Evolutionary conservation across 2,113 vertebrate species (phyloP), one percentile per base, ranked within the genome.

Genomic region (Percopsis transmontana): DNA sequence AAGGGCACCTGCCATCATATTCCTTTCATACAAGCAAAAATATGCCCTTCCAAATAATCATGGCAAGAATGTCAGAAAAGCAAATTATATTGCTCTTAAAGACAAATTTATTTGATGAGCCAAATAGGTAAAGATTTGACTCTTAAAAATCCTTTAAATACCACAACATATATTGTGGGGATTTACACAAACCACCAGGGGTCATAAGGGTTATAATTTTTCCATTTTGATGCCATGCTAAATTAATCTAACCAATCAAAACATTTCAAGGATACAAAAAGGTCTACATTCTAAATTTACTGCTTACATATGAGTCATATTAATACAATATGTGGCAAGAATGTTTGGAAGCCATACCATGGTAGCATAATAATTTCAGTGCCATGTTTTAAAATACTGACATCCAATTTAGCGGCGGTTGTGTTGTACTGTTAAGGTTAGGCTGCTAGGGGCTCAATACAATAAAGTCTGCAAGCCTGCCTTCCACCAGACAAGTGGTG

Each of bases 231-330:
- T 50, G 48, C 48, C 57, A 52, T 59, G 48, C 54, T 39, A n/a
- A 47, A 60, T 45, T 15, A 13, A 40, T 67, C 19, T 59, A 79
- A 79, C 68, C 66, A 76, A 50, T 20, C 42, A n/a, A 40, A 9
- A 10, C 40, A 47, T 66, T 72, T 64, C 14, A 66, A 27, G 59
- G 51, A 68, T 57, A 38, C 39, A 47, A 61, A 64, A 67, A 24
- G 16, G 10, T 0, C 14, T 6, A 18, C 39, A 54, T n/a, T 19
- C 40, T 18, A 56, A 67, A 50, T 40, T 66, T 18, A 51, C 38
- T 72, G 79, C 72, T 80, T 79, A 65, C 24, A 62, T 20, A 57
- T 20, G 56, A 72, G 38, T 80, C 50, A 52, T 50, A 59, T 50
- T 55, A 73, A 67, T 39, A 58, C 56, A 67, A 47, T 63, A 39